These are phyloP conservation scores for Alectoris magna DNA, from an alignment of 2,797 vertebrate species.

Conservation along the genomic window DNA sequence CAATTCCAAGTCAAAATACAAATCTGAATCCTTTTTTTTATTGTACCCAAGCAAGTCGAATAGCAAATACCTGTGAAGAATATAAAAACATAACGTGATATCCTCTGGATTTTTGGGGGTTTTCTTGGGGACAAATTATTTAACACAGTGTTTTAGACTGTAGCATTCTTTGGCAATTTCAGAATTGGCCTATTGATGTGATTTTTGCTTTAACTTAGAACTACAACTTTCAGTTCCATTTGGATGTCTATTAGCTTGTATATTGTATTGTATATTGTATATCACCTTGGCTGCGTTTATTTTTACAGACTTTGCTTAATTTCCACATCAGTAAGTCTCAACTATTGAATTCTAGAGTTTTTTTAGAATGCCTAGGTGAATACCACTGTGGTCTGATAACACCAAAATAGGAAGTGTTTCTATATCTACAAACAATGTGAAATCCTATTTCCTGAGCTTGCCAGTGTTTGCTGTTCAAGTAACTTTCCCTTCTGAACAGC, in stretches of 20 bases:
- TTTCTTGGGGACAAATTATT: background rate
- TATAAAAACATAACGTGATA: background rate
- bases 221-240: background rate
- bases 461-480: background rate
- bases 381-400: rapidly evolving
- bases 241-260: background rate
- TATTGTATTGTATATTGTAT: background rate
- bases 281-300: background rate
- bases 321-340: background rate
- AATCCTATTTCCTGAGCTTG: background rate
- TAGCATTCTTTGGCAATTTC: background rate
- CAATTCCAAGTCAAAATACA: background rate
- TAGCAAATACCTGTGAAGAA: background rate
- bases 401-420: background rate
- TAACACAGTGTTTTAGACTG: background rate
- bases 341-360: background rate
- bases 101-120: background rate
- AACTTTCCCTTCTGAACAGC: background rate
- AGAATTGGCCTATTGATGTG: background rate
- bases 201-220: background rate
- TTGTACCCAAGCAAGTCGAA: background rate
- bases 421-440: background rate
- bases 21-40: background rate
- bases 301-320: background rate
- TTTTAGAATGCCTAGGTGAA: background rate